Percentiles rank a stretch among this genome's conserved stretches.
Conservation (phyloP, 2,888 invertebrate species). For the Metopia argyrocephala region DNA sequence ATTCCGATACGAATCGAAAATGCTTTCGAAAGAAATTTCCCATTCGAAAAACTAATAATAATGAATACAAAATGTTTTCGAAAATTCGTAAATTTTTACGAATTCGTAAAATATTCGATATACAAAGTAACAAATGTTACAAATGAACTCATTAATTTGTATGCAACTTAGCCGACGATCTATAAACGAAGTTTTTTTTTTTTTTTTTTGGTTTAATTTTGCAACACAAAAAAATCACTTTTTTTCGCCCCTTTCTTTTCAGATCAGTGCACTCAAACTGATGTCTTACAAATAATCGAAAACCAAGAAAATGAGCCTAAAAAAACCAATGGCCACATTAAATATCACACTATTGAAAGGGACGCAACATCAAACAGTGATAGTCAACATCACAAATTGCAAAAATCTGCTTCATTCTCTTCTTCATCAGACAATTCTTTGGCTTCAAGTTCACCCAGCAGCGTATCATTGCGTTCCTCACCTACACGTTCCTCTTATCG, state of each 20-base stretch:
- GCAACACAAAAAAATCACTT: too few relatives aligned
- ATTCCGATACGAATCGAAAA: too few relatives aligned
- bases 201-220: too few relatives aligned
- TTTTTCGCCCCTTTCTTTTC: slow-evolving; percentile 18
- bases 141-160: slow-evolving; percentile 1
- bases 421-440: slow-evolving; percentile 69
- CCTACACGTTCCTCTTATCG: slow-evolving; percentile 68
- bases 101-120: neutral
- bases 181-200: neutral
- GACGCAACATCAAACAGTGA: neutral
- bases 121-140: neutral
- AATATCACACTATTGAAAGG: slow-evolving; percentile 45
- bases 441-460: slow-evolving; percentile 68
- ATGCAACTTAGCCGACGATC: neutral
- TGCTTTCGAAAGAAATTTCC: too few relatives aligned
- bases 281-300: slow-evolving; percentile 72
- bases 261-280: slow-evolving; percentile 75
- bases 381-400: slow-evolving; percentile 64
- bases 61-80: too few relatives aligned
- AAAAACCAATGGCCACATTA: slow-evolving; percentile 26
- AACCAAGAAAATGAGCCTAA: slow-evolving; percentile 60
- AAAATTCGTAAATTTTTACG: too few relatives aligned
- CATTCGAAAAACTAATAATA: too few relatives aligned
- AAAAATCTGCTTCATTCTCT: slow-evolving; percentile 74
- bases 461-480: slow-evolving; percentile 70